Percentiles rank a stretch among this genome's conserved stretches.
phyloP scores from a whole-genome alignment of 1,140 invertebrate species.

The Nixonia krombeini region DNA sequence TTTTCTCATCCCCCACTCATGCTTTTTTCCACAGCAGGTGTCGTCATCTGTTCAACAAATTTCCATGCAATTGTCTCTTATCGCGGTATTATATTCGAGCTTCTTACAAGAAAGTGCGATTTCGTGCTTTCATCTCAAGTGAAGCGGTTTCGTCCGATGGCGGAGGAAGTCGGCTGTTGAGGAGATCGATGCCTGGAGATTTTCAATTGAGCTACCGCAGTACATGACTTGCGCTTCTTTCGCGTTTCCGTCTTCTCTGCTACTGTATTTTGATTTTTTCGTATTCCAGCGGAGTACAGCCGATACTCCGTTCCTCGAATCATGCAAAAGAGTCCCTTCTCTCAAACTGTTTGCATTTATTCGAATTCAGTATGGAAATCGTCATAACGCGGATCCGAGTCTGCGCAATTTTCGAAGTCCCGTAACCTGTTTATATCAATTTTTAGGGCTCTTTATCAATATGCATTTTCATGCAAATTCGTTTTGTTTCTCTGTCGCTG shows the following conservation, averaged over 20 bases:
- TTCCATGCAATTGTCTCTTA: conserved; percentile 1
- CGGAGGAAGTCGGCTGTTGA: not conserved
- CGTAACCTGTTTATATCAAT: too few species aligned
- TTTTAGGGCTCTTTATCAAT: too few species aligned
- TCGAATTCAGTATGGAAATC: too few species aligned
- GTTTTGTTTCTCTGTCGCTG: too few species aligned
- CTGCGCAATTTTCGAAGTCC: too few species aligned
- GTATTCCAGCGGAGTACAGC: conserved; percentile 2
- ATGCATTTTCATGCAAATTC: too few species aligned
- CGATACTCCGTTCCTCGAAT: not conserved
- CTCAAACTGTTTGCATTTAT: too few species aligned
- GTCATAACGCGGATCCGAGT: too few species aligned
- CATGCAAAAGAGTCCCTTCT: not conserved
- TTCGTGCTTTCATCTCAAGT: conserved; percentile 1
- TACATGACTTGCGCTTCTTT: conserved; percentile 1
- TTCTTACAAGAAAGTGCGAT: not conserved
- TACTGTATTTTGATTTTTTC: conserved; percentile 3
- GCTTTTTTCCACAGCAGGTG: not conserved
- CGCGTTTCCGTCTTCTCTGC: not conserved
- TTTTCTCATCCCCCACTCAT: too few species aligned
- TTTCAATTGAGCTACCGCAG: not conserved
- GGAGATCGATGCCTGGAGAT: conserved; percentile 1
- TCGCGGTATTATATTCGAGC: not conserved
- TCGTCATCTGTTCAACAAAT: conserved; percentile 4
- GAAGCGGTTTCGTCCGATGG: not conserved